These are phyloP conservation scores for Lepus americanus DNA, from an alignment of 2,113 vertebrate species.

Conservation along the genomic window DNA sequence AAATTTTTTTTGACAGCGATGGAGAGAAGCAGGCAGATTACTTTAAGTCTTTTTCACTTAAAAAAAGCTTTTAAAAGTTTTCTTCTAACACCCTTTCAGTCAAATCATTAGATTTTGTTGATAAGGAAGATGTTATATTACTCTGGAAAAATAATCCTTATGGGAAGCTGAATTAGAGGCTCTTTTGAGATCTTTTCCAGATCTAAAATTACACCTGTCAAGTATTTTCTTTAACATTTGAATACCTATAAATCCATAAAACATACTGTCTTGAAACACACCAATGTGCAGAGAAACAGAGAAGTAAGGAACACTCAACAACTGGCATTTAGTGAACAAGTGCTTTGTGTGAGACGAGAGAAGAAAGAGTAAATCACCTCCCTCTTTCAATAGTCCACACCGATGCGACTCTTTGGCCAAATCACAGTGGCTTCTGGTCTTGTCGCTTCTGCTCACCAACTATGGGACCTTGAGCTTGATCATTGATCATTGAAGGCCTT, in stretches of 20 bases:
- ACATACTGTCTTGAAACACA: background rate
- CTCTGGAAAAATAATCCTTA: background rate
- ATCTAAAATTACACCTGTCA: background rate
- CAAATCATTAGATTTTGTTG: background rate
- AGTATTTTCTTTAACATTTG: background rate
- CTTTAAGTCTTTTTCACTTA: conserved; percentile 5
- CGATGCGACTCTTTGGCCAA: background rate
- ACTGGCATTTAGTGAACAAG: background rate
- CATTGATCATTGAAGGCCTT: background rate
- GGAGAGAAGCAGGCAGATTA: background rate
- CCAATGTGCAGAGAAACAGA: background rate
- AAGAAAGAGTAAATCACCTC: background rate
- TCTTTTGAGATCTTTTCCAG: background rate
- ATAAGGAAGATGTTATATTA: background rate
- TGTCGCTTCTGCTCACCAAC: background rate
- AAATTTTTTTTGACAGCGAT: background rate
- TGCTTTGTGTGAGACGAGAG: background rate
- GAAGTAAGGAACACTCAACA: conserved; percentile 14
- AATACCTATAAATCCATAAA: background rate
- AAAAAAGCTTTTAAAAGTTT: conserved; percentile 22
- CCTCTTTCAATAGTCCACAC: background rate
- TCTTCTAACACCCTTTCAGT: background rate
- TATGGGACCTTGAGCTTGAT: background rate
- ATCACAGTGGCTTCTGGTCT: background rate
- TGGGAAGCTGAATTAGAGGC: background rate